These are phyloP conservation scores for Drosophila bocki DNA, from an alignment of 1,140 invertebrate genomes.

Conservation along the genomic window DNA sequence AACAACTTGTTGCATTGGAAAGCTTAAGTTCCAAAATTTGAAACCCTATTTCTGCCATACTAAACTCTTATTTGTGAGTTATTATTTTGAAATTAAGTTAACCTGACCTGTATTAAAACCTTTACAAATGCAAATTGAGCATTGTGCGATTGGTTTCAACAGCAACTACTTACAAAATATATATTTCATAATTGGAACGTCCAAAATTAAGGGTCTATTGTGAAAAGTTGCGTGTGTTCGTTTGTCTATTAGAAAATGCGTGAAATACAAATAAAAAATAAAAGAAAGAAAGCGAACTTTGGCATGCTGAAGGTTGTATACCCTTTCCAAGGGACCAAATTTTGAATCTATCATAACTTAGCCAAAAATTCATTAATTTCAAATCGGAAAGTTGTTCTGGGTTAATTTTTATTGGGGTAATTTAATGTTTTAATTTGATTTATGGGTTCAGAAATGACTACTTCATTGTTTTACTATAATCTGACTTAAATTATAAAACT, in stretches of 20 bases:
- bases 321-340: no score
- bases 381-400: no score
- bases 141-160: conserved; percentile 19
- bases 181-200: conserved; percentile 16
- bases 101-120: background rate
- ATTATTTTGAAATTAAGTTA: background rate
- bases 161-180: conserved; percentile 1
- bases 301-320: no score
- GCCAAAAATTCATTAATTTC: no score
- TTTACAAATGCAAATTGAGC: conserved; percentile 27
- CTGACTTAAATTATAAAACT: no score
- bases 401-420: no score
- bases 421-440: no score
- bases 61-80: background rate
- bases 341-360: no score
- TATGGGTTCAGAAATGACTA: no score
- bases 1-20: conserved; percentile 1
- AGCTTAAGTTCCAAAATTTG: background rate
- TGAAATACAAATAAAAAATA: background rate
- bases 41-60: background rate
- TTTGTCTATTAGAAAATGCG: background rate
- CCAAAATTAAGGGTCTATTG: conserved; percentile 26
- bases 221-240: conserved; percentile 13
- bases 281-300: no score
- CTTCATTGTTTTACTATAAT: no score